A percentile compares a stretch with the other conserved stretches of the same genome.
Evolutionary conservation across 2,888 invertebrate species (phyloP).

Genomic region (Tuta absoluta): DNA sequence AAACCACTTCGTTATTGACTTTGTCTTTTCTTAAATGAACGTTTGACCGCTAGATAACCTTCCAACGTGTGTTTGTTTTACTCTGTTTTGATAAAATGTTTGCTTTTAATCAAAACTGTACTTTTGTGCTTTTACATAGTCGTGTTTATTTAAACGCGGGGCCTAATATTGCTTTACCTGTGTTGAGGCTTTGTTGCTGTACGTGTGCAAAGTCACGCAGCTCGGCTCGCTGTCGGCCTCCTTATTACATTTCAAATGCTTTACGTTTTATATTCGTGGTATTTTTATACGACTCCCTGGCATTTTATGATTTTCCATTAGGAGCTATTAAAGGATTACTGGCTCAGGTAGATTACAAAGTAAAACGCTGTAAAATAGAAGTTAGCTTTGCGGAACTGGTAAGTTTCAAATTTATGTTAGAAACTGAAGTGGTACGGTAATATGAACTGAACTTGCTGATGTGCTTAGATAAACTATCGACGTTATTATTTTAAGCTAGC

Average conservation of each 20-base stretch:
- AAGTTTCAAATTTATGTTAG: neutral
- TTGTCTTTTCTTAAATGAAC: neutral
- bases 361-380: conserved; percentile 6
- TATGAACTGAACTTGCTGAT: neutral
- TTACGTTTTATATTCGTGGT: conserved; percentile 55
- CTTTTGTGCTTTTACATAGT: conserved; percentile 45
- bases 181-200: conserved; percentile 61
- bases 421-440: neutral
- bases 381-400: conserved; percentile 1
- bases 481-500: conserved; percentile 1
- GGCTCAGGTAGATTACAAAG: conserved; percentile 2
- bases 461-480: neutral
- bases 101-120: conserved; percentile 60
- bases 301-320: conserved; percentile 25
- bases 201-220: conserved; percentile 71
- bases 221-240: conserved; percentile 45
- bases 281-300: conserved; percentile 37
- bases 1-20: neutral
- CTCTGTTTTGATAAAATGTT: conserved; percentile 46
- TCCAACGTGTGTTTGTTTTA: conserved; percentile 11
- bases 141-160: conserved; percentile 57
- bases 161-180: conserved; percentile 68
- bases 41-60: neutral
- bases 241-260: conserved; percentile 56
- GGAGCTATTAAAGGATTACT: conserved; percentile 16